Evolutionary conservation across 2,113 vertebrate genomes (phyloP).

Genomic region (Cynocephalus volans): DNA sequence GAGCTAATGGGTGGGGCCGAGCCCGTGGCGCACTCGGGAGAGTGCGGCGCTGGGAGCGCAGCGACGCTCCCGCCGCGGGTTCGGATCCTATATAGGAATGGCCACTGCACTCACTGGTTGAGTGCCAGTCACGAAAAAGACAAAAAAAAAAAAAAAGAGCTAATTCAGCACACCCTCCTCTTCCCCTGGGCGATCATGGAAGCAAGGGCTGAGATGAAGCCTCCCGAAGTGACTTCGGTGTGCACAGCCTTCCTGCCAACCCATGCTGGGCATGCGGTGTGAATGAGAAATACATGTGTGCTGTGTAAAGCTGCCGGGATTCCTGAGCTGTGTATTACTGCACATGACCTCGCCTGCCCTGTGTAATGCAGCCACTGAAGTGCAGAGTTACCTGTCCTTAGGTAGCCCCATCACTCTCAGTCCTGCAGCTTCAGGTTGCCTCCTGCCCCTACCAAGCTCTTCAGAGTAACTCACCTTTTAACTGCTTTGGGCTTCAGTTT

Average conservation of each 20-base stretch:
- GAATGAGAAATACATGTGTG: not conserved
- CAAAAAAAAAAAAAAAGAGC: no score
- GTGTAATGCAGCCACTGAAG: no score
- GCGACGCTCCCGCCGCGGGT: no score
- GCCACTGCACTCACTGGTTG: no score
- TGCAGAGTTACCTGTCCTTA: not conserved
- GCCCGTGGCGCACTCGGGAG: no score
- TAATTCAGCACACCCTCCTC: not conserved
- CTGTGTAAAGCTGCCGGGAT: not conserved
- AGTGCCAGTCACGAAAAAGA: no score
- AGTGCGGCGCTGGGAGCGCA: no score
- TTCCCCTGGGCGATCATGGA: no score
- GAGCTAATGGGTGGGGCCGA: not conserved
- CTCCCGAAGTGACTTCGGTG: not conserved
- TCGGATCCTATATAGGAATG: no score
- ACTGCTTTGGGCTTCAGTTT: not conserved
- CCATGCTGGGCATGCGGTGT: accelerated
- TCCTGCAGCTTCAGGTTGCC: not conserved
- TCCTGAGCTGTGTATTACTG: not conserved
- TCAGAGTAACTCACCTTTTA: not conserved
- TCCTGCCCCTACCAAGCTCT: not conserved
- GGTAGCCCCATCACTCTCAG: not conserved
- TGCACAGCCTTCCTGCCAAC: not conserved
- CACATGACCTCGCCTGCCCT: not conserved
- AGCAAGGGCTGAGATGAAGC: not conserved